Base-by-base conservation (phyloP, 2,888 invertebrate genomes). In the Lasioglossum leucozonium region DNA sequence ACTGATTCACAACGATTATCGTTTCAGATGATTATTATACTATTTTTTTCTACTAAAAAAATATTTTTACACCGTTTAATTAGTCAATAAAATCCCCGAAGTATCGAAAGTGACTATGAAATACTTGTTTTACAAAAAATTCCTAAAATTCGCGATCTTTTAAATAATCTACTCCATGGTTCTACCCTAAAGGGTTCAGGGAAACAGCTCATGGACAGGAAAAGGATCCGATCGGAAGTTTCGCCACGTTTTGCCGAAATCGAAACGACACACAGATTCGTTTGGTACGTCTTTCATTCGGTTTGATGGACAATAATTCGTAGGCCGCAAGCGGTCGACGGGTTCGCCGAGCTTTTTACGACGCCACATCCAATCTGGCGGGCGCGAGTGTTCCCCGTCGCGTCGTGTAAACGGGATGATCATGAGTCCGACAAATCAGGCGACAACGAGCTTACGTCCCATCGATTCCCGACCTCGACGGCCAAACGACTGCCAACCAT, bases 341-440 rank as follows among this genome's bases (percentile, higher is more conserved):
- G 83, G 67, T 83, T 84, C 37, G 22, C 86, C 77, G 77, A 90
- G 87, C 89, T 88, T 90, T 93, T 93, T 93, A 93, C 88, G 91
- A 92, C 87, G 90, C 89, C 92, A 86, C 89, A 90, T 92, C 91
- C 92, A 92, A 92, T 93, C 88, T 89, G 86, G 18, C 26, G 87
- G 40, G 51, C 76, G 81, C 79, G 77, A 79, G 16, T 26, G 58
- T 62, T 16, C 6, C 58, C 16, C 58, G 58, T 62, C 58, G 58
- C 58, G 58, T 62, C 58, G 58, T 30, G 58, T 62, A 62, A 62
- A 62, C 26, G 58, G 26, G 58, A 62, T 62, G 26, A 62, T 62
- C 58, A 62, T 30, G 58, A 62, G 26, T 30, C 81, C 37, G 74
- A 87, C 85, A 88, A 88, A 86, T 88, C 88, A 77, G 88, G 79